Evolutionary conservation across 2,888 invertebrate genomes (phyloP).

Genomic region (Drosophila percnosoma): DNA sequence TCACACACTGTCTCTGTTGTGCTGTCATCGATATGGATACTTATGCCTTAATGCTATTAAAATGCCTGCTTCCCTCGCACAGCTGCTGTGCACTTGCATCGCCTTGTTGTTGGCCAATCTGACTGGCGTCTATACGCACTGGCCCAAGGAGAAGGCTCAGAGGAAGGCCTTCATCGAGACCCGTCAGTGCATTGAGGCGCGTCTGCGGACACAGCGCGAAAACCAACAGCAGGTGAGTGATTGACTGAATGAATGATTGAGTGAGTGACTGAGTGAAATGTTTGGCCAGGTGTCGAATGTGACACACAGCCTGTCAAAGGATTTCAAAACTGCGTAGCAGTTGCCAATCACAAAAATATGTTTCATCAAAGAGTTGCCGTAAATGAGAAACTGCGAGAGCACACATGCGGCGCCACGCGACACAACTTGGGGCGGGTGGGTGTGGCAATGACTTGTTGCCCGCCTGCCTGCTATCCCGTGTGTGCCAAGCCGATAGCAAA

Average conservation of each 20-base stretch:
- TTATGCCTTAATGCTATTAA: conserved; percentile 35
- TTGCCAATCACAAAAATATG: neutral
- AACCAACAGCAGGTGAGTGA: conserved; percentile 95
- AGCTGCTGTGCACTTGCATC: conserved; percentile 85
- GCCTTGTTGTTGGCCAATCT: conserved; percentile 92
- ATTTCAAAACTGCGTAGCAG: conserved; percentile 5
- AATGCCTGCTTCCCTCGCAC: conserved; percentile 11
- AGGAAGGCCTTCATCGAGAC: conserved; percentile 97
- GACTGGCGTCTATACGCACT: conserved; percentile 95
- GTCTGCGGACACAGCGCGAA: conserved; percentile 95
- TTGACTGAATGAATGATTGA: neutral
- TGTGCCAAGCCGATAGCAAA: neutral
- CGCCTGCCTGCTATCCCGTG: conserved; percentile 11
- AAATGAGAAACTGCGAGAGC: conserved; percentile 24
- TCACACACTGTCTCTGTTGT: neutral
- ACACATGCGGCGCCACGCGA: conserved; percentile 2
- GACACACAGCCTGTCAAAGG: conserved; percentile 5
- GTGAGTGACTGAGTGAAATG: conserved; percentile 2
- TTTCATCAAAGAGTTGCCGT: conserved; percentile 41
- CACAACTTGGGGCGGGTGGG: conserved; percentile 13
- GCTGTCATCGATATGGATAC: conserved; percentile 20
- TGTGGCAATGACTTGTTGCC: conserved; percentile 59
- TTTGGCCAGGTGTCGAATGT: conserved; percentile 6
- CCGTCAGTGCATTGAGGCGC: conserved; percentile 95
- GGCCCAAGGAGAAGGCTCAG: conserved; percentile 95